Conservation (phyloP, 2,113 vertebrate species). For the Indicator indicator region DNA sequence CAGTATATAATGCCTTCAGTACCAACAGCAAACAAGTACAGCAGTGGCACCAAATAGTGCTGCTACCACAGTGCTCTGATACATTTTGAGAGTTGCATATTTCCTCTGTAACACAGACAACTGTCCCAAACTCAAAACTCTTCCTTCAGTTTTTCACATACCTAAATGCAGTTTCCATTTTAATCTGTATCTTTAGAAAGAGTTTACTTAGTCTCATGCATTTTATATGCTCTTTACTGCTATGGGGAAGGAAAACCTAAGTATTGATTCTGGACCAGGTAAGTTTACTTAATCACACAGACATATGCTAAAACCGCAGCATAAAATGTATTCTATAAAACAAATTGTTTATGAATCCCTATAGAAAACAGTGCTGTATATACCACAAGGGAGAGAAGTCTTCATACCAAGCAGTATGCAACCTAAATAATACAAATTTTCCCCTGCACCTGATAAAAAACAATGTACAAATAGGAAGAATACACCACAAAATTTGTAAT, state of each 20-base stretch:
- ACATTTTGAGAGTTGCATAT: background rate
- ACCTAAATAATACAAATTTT: background rate
- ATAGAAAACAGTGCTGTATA: background rate
- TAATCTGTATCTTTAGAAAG: conserved; percentile 11
- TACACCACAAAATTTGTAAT: background rate
- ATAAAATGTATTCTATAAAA: conserved; percentile 31
- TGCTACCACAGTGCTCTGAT: background rate
- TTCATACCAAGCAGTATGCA: background rate
- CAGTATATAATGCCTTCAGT: background rate
- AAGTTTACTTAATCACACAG: conserved; percentile 30
- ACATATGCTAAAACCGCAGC: conserved; percentile 21
- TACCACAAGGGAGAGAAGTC: background rate
- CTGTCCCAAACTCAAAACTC: background rate
- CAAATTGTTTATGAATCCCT: conserved; percentile 37
- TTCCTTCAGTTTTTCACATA: background rate
- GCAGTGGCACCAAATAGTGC: background rate
- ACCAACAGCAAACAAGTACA: background rate
- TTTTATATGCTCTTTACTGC: conserved; percentile 30
- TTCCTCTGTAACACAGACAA: background rate
- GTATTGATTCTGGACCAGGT: conserved; percentile 26
- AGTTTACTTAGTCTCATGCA: conserved; percentile 32
- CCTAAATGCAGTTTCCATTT: conserved; percentile 20
- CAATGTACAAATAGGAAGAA: background rate
- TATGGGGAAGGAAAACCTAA: background rate
- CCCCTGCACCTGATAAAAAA: background rate